A percentile compares a stretch with the other conserved stretches of the same genome.
phyloP scores from a whole-genome alignment of 2,113 vertebrate species.

The Poecile atricapillus region DNA sequence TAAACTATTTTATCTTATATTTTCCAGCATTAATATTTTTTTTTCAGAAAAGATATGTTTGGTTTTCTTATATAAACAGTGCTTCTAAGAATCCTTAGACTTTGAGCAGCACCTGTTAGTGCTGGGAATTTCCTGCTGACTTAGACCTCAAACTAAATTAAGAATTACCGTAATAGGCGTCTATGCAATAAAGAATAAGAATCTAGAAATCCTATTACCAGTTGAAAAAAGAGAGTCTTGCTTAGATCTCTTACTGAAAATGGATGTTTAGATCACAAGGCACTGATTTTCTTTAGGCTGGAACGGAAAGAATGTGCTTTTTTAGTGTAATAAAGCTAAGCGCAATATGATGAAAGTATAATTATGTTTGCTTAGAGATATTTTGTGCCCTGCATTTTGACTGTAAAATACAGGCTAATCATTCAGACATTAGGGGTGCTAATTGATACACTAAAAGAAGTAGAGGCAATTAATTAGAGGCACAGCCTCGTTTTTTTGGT shows the following conservation, averaged over 20 bases:
- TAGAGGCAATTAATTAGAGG: background rate
- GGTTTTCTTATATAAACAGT: background rate
- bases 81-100: background rate
- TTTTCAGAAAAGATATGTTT: background rate
- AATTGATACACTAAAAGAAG: background rate
- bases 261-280: background rate
- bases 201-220: background rate
- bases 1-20: background rate
- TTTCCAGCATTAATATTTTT: background rate
- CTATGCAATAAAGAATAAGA: background rate
- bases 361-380: background rate
- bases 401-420: background rate
- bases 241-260: background rate
- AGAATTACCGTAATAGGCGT: background rate
- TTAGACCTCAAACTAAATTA: background rate
- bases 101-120: background rate
- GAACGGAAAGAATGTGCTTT: background rate
- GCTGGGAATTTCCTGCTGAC: background rate
- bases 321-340: background rate
- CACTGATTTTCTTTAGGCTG: background rate
- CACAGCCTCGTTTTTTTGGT: rapidly evolving
- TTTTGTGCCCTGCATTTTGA: background rate
- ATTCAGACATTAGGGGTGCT: background rate
- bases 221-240: background rate
- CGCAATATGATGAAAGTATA: rapidly evolving